Percentiles rank a stretch among this genome's conserved stretches.
These are phyloP conservation scores for Scatophagus argus DNA, from an alignment of 2,113 vertebrate species.

Conservation along the genomic window DNA sequence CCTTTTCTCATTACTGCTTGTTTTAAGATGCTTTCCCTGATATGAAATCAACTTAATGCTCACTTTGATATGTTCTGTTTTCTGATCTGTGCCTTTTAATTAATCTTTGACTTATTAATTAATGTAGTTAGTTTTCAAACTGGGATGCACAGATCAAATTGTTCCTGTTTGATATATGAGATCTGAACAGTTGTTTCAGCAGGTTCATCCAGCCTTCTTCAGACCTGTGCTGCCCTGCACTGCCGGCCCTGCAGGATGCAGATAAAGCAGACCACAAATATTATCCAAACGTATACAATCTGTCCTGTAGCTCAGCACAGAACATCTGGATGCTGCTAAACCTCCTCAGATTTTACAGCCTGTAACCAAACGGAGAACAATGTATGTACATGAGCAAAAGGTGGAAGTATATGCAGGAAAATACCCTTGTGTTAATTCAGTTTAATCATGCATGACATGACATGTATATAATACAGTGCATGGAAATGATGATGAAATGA, in stretches of 20 bases:
- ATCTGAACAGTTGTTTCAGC: slow-evolving; percentile 31
- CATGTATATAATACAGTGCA: too few relatives aligned
- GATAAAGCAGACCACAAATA: slow-evolving; percentile 17
- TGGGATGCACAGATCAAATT: neutral
- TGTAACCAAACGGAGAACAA: slow-evolving; percentile 2
- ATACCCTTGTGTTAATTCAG: neutral
- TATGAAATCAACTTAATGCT: neutral
- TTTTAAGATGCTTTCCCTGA: neutral
- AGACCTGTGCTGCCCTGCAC: slow-evolving; percentile 9
- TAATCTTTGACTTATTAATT: neutral
- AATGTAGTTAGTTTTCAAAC: neutral
- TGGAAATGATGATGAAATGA: too few relatives aligned
- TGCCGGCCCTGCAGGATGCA: slow-evolving; percentile 8
- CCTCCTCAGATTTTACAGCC: slow-evolving; percentile 44
- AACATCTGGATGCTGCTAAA: slow-evolving; percentile 53
- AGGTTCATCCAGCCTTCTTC: slow-evolving; percentile 36
- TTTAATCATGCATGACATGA: neutral
- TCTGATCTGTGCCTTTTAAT: neutral
- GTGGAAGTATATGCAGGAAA: neutral
- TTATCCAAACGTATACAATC: slow-evolving; percentile 32
- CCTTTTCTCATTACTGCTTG: neutral
- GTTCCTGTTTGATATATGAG: slow-evolving; percentile 19
- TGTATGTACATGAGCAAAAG: neutral
- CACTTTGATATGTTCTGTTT: neutral
- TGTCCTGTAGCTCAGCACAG: slow-evolving; percentile 8